Conservation (phyloP, 2,113 vertebrate genomes). For the Limnothrissa miodon region DNA sequence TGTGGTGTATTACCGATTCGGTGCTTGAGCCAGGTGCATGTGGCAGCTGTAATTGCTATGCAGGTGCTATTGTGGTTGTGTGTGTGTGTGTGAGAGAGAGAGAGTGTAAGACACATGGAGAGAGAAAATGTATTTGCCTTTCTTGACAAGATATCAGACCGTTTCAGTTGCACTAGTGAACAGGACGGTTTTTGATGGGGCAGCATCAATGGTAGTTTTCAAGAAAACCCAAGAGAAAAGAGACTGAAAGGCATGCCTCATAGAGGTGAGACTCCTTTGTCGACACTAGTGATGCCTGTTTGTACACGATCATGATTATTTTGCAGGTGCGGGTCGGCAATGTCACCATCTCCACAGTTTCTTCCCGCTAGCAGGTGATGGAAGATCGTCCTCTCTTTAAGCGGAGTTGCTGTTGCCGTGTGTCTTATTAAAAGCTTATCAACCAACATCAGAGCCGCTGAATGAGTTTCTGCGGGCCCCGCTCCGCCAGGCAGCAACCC, state of each 20-base stretch:
- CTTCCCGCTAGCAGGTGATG: neutral
- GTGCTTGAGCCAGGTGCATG: neutral
- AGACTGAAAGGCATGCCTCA: neutral
- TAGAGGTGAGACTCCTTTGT: neutral
- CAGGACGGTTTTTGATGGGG: no score
- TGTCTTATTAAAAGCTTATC: conserved; percentile 7
- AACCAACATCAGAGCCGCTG: neutral
- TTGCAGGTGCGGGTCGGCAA: neutral
- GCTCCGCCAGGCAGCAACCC: neutral
- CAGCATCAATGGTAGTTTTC: no score
- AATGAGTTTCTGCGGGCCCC: neutral
- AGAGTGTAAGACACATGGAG: neutral
- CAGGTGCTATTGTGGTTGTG: neutral
- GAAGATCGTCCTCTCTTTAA: neutral
- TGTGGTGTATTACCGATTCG: conserved; percentile 30
- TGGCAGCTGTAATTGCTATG: neutral
- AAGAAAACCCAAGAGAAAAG: no score
- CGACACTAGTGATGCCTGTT: neutral
- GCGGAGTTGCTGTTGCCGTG: neutral
- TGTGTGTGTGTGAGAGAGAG: neutral
- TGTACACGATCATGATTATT: neutral
- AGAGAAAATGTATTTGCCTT: neutral
- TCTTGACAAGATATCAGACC: neutral
- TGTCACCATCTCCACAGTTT: neutral
- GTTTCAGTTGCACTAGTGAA: neutral